phyloP scores from a whole-genome alignment of 2,888 invertebrate genomes.

The Bellardia pandia region DNA sequence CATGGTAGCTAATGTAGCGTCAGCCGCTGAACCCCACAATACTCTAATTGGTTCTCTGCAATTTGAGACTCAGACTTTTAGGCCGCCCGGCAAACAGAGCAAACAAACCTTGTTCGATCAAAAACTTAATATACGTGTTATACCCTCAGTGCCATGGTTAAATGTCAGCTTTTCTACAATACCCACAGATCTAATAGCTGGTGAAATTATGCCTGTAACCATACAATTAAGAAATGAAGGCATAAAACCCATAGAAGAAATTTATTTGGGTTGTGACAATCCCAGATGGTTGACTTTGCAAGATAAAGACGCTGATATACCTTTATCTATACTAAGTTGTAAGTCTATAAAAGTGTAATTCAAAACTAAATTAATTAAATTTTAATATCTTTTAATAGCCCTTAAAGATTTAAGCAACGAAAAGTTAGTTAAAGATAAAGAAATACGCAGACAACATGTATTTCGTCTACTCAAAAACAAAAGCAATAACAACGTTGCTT shows the following conservation, averaged over 20 bases:
- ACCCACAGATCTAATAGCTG: slow-evolving; percentile 88
- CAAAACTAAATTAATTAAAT: background rate
- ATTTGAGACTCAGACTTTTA: slow-evolving; percentile 82
- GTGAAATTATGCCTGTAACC: slow-evolving; percentile 88
- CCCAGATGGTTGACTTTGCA: slow-evolving; percentile 82
- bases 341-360: slow-evolving; percentile 54
- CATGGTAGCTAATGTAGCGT: slow-evolving; percentile 85
- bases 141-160: slow-evolving; percentile 92
- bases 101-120: slow-evolving; percentile 85
- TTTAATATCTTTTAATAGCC: slow-evolving; percentile 74
- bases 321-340: slow-evolving; percentile 83
- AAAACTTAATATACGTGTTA: slow-evolving; percentile 90
- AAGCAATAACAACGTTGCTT: slow-evolving; percentile 73
- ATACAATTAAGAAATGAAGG: slow-evolving; percentile 88
- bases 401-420: slow-evolving; percentile 82
- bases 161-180: slow-evolving; percentile 89
- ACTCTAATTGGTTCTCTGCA: slow-evolving; percentile 81
- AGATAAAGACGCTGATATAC: slow-evolving; percentile 80
- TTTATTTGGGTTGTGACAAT: slow-evolving; percentile 86
- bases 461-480: slow-evolving; percentile 79
- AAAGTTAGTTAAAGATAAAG: slow-evolving; percentile 83
- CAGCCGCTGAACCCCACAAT: slow-evolving; percentile 80
- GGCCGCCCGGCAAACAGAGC: slow-evolving; percentile 77
- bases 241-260: slow-evolving; percentile 86
- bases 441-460: slow-evolving; percentile 83